A percentile compares a stretch with the other conserved stretches of the same genome.
Evolutionary conservation across 2,888 invertebrate genomes (phyloP).

Genomic region (Cactoblastis cactorum): DNA sequence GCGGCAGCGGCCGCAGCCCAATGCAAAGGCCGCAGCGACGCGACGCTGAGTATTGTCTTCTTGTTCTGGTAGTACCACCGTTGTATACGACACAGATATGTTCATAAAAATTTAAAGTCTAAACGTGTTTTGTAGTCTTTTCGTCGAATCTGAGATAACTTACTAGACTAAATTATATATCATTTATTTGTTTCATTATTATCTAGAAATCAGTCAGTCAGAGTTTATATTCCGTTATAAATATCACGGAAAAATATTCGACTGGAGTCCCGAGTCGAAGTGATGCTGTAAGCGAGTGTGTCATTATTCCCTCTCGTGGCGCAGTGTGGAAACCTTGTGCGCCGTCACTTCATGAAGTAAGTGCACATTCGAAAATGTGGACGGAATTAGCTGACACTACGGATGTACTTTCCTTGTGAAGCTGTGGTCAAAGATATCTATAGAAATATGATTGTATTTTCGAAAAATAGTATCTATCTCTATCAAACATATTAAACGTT

Average conservation of each 20-base stretch:
- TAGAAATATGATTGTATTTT: background rate
- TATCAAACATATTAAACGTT: background rate
- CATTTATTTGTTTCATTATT: conserved; percentile 55
- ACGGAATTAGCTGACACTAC: conserved; percentile 60
- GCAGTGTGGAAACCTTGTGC: conserved; percentile 60
- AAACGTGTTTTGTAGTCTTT: conserved; percentile 73
- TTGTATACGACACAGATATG: conserved; percentile 75
- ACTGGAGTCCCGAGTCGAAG: conserved; percentile 54
- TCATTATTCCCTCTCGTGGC: conserved; percentile 30
- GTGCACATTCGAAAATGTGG: conserved; percentile 69
- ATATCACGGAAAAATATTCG: conserved; percentile 62
- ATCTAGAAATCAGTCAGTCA: conserved; percentile 75
- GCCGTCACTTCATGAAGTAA: conserved; percentile 33
- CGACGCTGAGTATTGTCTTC: conserved; percentile 67
- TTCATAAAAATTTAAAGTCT: conserved; percentile 73
- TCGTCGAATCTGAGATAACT: conserved; percentile 77
- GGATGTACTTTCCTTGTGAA: conserved; percentile 19
- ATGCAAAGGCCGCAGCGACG: conserved; percentile 28
- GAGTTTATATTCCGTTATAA: conserved; percentile 65
- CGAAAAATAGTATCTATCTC: background rate
- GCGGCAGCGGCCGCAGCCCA: background rate
- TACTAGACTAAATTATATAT: conserved; percentile 67
- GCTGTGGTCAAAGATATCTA: conserved; percentile 5
- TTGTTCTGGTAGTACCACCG: conserved; percentile 60
- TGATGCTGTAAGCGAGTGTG: conserved; percentile 27